Percentiles rank a stretch among this genome's conserved stretches.
Conservation (phyloP, 2,113 vertebrate species). For the Muntiacus reevesi region DNA sequence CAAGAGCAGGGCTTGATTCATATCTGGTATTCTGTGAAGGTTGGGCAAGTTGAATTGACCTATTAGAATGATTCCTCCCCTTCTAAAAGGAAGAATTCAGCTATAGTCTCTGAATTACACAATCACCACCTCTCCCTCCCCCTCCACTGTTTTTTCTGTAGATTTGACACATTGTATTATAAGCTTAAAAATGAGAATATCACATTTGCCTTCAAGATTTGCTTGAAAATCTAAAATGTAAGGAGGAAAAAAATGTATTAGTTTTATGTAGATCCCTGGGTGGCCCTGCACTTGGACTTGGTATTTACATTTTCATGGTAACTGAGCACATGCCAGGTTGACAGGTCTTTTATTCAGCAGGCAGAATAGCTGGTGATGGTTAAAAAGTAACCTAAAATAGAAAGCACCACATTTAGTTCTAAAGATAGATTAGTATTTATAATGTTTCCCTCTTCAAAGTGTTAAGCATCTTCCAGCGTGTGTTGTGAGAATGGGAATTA, state of each 20-base stretch:
- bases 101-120: background rate
- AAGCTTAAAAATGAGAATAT: background rate
- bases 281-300: background rate
- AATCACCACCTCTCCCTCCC: background rate
- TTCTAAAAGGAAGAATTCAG: background rate
- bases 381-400: background rate
- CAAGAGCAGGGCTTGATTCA: background rate
- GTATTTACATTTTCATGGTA: conserved; percentile 13
- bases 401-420: background rate
- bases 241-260: background rate
- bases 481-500: background rate
- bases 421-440: background rate
- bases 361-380: background rate
- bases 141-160: background rate
- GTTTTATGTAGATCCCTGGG: background rate
- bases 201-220: conserved; percentile 51
- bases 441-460: background rate
- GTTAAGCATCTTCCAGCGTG: background rate
- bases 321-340: background rate
- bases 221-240: conserved; percentile 7
- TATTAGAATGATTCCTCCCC: background rate
- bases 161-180: background rate
- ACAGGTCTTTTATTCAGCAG: background rate
- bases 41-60: background rate
- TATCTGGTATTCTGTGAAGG: background rate